These are phyloP conservation scores for Sebastes itinus DNA, from an alignment of 2,797 vertebrate species.

Conservation along the genomic window DNA sequence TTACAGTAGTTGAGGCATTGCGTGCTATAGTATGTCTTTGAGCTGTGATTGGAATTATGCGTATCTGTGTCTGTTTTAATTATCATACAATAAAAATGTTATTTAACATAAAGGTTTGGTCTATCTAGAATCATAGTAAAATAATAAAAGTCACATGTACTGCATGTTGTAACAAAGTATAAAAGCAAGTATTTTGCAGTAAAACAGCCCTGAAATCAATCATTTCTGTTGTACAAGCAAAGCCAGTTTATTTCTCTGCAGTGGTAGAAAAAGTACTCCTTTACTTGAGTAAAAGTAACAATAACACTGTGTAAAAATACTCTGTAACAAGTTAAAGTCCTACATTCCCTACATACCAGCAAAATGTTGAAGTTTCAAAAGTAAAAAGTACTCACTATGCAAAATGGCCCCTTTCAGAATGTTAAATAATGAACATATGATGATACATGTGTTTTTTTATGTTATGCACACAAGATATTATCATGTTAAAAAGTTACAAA, in stretches of 20 bases:
- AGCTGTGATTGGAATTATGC: conserved; percentile 23
- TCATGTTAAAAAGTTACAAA: background rate
- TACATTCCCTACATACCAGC: background rate
- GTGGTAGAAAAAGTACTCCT: background rate
- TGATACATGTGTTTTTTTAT: no score
- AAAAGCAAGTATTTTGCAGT: background rate
- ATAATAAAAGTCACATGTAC: background rate
- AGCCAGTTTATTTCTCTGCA: background rate
- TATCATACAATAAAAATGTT: conserved; percentile 37
- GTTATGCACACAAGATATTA: background rate
- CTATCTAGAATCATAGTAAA: background rate
- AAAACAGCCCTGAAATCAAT: background rate
- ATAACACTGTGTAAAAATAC: background rate
- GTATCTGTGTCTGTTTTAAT: conserved; percentile 27
- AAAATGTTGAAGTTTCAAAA: no score
- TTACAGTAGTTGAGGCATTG: conserved; percentile 31
- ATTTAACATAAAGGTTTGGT: conserved; percentile 9
- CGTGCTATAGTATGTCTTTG: background rate
- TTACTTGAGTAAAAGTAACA: background rate
- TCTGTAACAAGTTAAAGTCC: background rate
- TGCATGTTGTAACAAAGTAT: background rate
- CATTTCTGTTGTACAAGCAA: background rate
- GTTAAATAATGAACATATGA: no score
- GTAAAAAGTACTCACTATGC: no score
- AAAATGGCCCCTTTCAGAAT: no score